Base-by-base conservation (phyloP, 1,140 invertebrate species). In the Diuraphis noxia region DNA sequence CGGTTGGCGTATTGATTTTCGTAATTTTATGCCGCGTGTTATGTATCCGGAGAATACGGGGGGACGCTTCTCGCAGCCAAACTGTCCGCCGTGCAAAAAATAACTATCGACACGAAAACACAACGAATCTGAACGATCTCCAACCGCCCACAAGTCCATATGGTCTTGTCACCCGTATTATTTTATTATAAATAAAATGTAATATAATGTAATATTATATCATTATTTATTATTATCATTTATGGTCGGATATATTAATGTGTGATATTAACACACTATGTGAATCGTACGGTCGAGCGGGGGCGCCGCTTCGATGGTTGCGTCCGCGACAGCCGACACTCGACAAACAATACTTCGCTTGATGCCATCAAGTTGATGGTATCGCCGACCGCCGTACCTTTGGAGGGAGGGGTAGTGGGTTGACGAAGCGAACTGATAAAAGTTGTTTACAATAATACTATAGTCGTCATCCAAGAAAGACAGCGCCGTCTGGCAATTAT, bases 1-100 rank as follows among this genome's bases (percentile, higher is more conserved):
- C 46, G 25, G 41, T 41, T 87, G 23, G 86, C 25, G 30, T 88
- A 88, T 88, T 88, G 86, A 88, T 88, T 63, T 88, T 88, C 23
- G 56, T 46, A 84, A 84, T 43, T n/a, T 43, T 84, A 49, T 86
- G 84, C 19, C 19, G n/a, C 25, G 25, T 85, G 81, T 40, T 43
- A 36, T 36, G 34, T 36, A 63, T 72, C n/a, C n/a, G 30, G 56
- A 63, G 1, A 72, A 19, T 72, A 72, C 56, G 30, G 30, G 30
- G 56, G 56, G 56, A 72, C 56, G 30, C 13, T 63, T 72, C 56
- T n/a, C 30, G 56, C n/a, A n/a, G 13, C 30, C 30, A n/a, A 72
- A 72, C 56, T n/a, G 23, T 72, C 30, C 4, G 4, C 30, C 30
- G 30, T n/a, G n/a, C 6, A 72, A 72, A 72, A 72, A 72, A 72